Conservation (phyloP, 2,113 vertebrate genomes). For the Phalacrocorax brasilianus region DNA sequence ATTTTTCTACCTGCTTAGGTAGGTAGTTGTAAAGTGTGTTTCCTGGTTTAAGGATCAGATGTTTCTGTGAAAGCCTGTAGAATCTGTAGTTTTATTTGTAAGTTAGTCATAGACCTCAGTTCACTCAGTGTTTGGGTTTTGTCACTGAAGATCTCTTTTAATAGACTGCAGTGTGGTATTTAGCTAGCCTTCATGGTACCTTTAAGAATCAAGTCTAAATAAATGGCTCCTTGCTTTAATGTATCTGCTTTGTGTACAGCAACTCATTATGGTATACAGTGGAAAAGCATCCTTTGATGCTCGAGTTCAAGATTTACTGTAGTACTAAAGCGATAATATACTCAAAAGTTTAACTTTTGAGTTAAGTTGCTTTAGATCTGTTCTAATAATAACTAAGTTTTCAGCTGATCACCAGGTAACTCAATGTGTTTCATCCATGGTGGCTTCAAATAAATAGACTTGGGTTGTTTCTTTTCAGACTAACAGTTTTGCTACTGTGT, state of each 20-base stretch:
- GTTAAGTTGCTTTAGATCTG: neutral
- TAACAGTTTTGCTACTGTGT: conserved; percentile 4
- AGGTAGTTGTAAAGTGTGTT: fast-evolving
- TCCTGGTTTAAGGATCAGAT: neutral
- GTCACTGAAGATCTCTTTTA: neutral
- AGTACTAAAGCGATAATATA: neutral
- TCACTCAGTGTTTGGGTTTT: neutral
- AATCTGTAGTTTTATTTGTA: neutral
- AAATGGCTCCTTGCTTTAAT: neutral
- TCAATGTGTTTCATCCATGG: conserved; percentile 1
- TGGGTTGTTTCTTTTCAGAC: conserved; percentile 10
- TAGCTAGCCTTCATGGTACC: neutral
- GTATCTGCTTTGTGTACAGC: neutral
- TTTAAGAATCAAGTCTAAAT: neutral
- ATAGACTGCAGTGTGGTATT: too few species aligned
- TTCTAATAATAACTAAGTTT: neutral
- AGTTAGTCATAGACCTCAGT: neutral
- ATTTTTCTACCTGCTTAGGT: neutral
- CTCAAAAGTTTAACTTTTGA: neutral
- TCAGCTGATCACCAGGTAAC: conserved; percentile 27
- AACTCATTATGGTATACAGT: neutral
- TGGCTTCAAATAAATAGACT: neutral
- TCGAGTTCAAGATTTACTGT: neutral
- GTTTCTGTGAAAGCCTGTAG: neutral
- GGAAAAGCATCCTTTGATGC: neutral